Evolutionary conservation across 2,113 vertebrate genomes (phyloP), one percentile per base, ranked within the genome.

Genomic region (Calidris pygmaea): DNA sequence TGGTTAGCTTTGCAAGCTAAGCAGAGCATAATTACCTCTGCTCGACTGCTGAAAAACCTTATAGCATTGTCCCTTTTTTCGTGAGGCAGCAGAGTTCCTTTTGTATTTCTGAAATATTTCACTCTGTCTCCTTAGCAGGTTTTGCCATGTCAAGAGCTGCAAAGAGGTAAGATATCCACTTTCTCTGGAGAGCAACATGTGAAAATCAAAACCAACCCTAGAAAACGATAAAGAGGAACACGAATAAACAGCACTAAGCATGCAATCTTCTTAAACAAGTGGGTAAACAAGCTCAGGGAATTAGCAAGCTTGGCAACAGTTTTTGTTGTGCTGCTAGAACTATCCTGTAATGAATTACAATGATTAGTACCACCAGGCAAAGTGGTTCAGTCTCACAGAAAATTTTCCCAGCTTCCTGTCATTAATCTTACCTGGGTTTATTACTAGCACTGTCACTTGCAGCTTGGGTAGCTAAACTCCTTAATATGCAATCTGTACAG

Each of bases 341-440:
- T 91, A 56, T 79, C 48, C 63, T 39, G 30, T 93, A 97, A 97
- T 95, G 96, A 97, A 97, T 97, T 96, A 94, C 39, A 65, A 87
- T 96, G 90, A 96, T 97, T 95, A 96, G 76, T 45, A 79, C 24
- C 85, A 91, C 59, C 41, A 95, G 96, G 85, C 66, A 88, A 97
- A 97, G 82, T 70, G 39, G 53, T 80, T 90, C 65, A 4, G 23
- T 81, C 96, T 95, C 32, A 4, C 52, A 93, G 94, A 90, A 95
- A 90, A 86, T 93, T 96, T 93, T 96, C 87, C 37, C 65, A 92
- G 70, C 74, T 58, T 95, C 63, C 68, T 93, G 84, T 88, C 94
- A 97, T 97, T 97, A 97, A 97, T 98, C 94, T 96, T 96, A 96
- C 94, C 90, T 95, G 76, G 18, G 39, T 96, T 97, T 96, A 90